Percentiles rank a stretch among this genome's conserved stretches.
phyloP scores from a whole-genome alignment of 2,888 invertebrate genomes.

The Hetaerina titia region DNA sequence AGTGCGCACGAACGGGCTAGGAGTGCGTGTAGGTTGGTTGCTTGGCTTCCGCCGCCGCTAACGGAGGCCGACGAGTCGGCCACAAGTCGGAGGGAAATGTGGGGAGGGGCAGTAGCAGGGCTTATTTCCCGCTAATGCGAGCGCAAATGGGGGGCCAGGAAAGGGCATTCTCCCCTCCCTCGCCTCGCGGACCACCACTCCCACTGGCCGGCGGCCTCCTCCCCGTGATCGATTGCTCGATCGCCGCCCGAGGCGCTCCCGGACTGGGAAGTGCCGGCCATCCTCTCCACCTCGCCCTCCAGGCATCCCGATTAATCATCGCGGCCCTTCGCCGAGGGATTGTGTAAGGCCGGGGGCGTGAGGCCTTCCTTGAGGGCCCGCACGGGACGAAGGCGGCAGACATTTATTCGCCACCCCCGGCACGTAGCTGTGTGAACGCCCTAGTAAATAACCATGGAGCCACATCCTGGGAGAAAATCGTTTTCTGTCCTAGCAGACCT shows the following conservation, averaged over 20 bases:
- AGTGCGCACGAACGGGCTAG: neutral
- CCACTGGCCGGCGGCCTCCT: neutral
- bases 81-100: neutral
- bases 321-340: neutral
- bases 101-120: neutral
- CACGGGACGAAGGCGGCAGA: neutral
- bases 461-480: neutral
- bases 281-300: neutral
- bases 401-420: neutral
- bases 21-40: neutral
- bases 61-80: neutral
- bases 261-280: neutral
- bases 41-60: neutral
- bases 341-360: neutral
- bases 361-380: neutral
- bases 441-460: neutral
- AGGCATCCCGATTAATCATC: slow-evolving; percentile 19
- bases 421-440: neutral
- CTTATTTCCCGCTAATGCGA: slow-evolving; percentile 24
- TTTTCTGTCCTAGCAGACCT: too few relatives aligned
- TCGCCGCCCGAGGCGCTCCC: neutral
- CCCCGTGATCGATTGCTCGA: neutral
- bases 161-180: neutral
- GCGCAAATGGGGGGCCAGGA: neutral
- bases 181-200: neutral